Evolutionary conservation across 2,113 vertebrate genomes (phyloP).

Genomic region (human (Homo sapiens)): GRCh38 chr13:109047001-109047500

Average conservation of each 20-base stretch:
- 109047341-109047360: background rate
- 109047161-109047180: slow-evolving; percentile 57
- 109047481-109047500: background rate
- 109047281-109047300: slow-evolving; percentile 57
- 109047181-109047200: slow-evolving; percentile 38
- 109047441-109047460: background rate
- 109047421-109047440: slow-evolving; percentile 26
- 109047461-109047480: background rate
- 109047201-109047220: slow-evolving; percentile 70
- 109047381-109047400: slow-evolving; percentile 59
- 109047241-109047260: slow-evolving; percentile 22
- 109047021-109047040: slow-evolving; percentile 44
- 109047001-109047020: background rate
- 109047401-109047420: slow-evolving; percentile 52
- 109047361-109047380: slow-evolving; percentile 7
- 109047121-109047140: slow-evolving; percentile 16
- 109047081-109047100: background rate
- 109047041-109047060: slow-evolving; percentile 32
- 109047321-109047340: slow-evolving; percentile 1
- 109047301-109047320: slow-evolving; percentile 42
- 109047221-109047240: slow-evolving; percentile 61
- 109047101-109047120: slow-evolving; percentile 44
- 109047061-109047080: slow-evolving; percentile 42
- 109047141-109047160: background rate
- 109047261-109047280: slow-evolving; percentile 39